Evolutionary conservation across 2,113 vertebrate species (phyloP), one percentile per base, ranked within the genome.

Genomic region (Typhlomys cinereus): DNA sequence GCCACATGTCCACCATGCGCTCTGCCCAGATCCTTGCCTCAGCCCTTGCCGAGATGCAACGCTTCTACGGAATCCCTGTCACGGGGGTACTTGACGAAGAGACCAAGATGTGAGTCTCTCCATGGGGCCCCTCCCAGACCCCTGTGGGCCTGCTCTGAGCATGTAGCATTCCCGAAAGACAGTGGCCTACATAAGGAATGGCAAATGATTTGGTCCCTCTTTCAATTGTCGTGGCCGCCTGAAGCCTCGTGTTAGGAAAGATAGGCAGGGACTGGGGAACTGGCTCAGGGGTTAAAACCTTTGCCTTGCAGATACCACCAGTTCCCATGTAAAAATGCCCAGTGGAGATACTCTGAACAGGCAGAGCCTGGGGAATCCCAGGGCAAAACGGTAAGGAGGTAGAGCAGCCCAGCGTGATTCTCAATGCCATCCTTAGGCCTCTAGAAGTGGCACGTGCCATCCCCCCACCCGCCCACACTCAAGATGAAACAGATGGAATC

Each of bases 1-100:
- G 98, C 69, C 99, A 99, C 97, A 99, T 99, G 99, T 99, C 99
- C 97, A 99, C 99, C 95, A 98, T 99, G 98, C 99, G 98, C 97
- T 99, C 99, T 0, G 98, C 99, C 4, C 98, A 99, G 98, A 99
- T 98, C 94, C 98, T 99, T 91, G 98, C 99, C 81, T 98, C 98
- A 0, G 99, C 99, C 80, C 97, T 99, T 0, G 96, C 98, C 0
- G 98, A 99, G 96, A 99, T 99, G 99, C 99, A 99, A 97, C 98
- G 97, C 70, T 99, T 99, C 96, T 99, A 99, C 0, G 99, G 99
- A 71, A 98, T 99, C 93, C 89, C 98, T 0, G 98, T 99, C 96
- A 99, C 99, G 0, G 99, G 99, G 0, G 91, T 98, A 90, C 97
- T 99, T 91, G 98, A 99, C 0, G 91, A 98, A 34, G 97, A 98